Conservation (phyloP, 2,888 invertebrate species). For the Halictus quadricinctus region DNA sequence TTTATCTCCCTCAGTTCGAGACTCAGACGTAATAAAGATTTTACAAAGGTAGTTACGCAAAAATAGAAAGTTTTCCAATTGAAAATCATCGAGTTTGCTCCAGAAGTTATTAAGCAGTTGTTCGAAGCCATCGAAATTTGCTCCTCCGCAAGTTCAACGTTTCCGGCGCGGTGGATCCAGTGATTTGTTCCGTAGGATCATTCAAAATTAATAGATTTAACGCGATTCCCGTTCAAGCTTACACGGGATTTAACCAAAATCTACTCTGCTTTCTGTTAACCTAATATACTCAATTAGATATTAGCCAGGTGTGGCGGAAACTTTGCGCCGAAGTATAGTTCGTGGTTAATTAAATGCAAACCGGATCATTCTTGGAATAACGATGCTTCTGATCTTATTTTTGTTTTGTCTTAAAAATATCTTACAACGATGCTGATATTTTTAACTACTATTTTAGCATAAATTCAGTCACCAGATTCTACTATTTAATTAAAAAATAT, state of each 20-base stretch:
- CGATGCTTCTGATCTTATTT: too few species aligned
- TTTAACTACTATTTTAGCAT: too few species aligned
- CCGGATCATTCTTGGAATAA: too few species aligned
- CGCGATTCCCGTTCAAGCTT: conserved; percentile 33
- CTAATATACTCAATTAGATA: conserved; percentile 52
- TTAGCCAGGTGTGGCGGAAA: conserved; percentile 32
- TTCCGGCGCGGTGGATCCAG: neutral
- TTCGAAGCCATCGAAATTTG: neutral
- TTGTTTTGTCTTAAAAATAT: too few species aligned
- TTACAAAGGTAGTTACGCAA: neutral
- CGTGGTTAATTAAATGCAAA: conserved; percentile 32
- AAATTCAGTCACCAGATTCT: neutral
- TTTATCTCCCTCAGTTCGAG: neutral
- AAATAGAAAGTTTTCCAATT: neutral
- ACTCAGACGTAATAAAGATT: neutral
- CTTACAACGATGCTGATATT: too few species aligned
- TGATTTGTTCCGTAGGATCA: conserved; percentile 17
- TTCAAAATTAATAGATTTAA: conserved; percentile 43
- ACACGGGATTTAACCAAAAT: conserved; percentile 38
- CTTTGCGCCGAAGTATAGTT: conserved; percentile 37
- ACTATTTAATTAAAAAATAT: neutral
- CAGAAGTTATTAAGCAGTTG: neutral
- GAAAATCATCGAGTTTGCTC: neutral
- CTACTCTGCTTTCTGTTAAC: conserved; percentile 36
- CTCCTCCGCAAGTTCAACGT: neutral